Evolutionary conservation across 1,140 invertebrate genomes (phyloP).

Genomic region (Leptonema lineaticorne): DNA sequence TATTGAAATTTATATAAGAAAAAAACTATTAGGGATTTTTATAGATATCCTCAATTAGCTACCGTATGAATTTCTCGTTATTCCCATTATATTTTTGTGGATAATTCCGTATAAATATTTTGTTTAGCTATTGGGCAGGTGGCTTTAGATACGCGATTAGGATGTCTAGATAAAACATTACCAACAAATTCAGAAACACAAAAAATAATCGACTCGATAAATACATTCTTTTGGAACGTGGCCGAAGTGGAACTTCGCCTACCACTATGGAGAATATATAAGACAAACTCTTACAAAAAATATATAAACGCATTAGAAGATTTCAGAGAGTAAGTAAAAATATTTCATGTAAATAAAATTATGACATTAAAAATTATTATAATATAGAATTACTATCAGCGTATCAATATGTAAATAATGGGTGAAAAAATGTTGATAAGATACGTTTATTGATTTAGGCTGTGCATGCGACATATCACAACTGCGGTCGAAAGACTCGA

Average conservation of each 20-base stretch:
- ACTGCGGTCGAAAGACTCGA: slow-evolving; percentile 50
- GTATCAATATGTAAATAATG: slow-evolving; percentile 17
- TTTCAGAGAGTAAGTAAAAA: slow-evolving; percentile 61
- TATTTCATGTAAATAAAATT: slow-evolving; percentile 15
- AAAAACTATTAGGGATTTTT: too few species aligned
- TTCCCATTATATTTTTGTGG: too few species aligned
- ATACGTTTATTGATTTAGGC: slow-evolving; percentile 46
- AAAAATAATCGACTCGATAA: slow-evolving; percentile 74
- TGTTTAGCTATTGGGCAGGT: slow-evolving; percentile 75
- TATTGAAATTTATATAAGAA: too few species aligned
- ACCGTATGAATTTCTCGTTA: too few species aligned
- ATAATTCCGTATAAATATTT: too few species aligned
- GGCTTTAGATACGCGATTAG: slow-evolving; percentile 75
- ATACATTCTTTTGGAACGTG: slow-evolving; percentile 78
- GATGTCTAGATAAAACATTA: slow-evolving; percentile 67
- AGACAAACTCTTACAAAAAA: slow-evolving; percentile 72
- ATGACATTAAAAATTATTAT: slow-evolving; percentile 1
- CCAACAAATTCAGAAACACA: slow-evolving; percentile 63
- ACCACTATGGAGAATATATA: slow-evolving; percentile 77
- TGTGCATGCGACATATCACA: slow-evolving; percentile 58
- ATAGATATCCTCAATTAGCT: too few species aligned
- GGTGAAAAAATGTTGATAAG: slow-evolving; percentile 17
- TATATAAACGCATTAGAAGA: slow-evolving; percentile 73
- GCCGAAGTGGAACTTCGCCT: slow-evolving; percentile 76
- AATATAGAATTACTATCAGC: background rate